phyloP scores from a whole-genome alignment of 2,113 vertebrate genomes.

The Amazona vittata region DNA sequence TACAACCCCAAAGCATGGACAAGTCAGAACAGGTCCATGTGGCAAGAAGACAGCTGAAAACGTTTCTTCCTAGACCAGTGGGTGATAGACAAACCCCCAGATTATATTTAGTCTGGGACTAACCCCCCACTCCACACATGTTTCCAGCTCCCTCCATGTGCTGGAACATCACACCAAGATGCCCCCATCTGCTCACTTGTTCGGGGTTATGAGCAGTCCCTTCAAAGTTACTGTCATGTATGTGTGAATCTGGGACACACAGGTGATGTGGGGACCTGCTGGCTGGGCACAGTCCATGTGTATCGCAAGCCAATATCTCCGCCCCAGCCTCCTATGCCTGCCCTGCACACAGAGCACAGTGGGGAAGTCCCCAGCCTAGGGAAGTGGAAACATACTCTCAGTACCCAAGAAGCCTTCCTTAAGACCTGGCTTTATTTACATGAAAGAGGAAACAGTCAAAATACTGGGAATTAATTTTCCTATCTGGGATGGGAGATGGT shows the following conservation, averaged over 20 bases:
- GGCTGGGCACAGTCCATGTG: background rate
- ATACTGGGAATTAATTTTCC: background rate
- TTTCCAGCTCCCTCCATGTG: background rate
- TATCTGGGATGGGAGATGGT: background rate
- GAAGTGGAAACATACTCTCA: background rate
- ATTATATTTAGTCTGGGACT: background rate
- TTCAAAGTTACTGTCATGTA: rapidly evolving
- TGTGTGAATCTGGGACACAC: background rate
- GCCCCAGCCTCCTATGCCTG: too few species aligned
- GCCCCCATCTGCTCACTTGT: background rate
- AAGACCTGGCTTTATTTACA: background rate
- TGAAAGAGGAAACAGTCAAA: background rate
- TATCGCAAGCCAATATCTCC: background rate
- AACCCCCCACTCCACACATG: rapidly evolving
- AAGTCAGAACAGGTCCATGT: constrained; percentile 1
- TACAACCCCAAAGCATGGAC: background rate
- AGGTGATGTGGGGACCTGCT: background rate
- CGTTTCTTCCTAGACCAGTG: background rate
- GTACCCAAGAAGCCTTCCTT: background rate
- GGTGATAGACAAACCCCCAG: background rate
- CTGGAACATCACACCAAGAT: background rate
- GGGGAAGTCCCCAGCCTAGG: background rate
- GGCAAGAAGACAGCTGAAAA: background rate
- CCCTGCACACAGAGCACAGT: background rate
- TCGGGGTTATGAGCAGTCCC: background rate